Evolutionary conservation across 2,113 vertebrate genomes (phyloP), one percentile per base, ranked within the genome.

Genomic region (Corapipo altera): DNA sequence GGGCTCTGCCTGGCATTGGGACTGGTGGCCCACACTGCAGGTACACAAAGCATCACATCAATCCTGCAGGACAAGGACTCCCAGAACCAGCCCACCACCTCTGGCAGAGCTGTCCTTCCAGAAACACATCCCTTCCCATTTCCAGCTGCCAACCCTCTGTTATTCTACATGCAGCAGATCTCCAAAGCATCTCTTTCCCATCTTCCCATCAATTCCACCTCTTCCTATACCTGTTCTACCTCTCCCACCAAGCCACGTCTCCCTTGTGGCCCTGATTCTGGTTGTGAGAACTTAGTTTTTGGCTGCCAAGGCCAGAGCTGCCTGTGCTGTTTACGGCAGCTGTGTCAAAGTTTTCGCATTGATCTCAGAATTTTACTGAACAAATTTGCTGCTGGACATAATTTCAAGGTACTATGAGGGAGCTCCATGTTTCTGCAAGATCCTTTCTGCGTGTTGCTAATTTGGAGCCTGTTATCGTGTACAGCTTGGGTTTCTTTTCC

Each of bases 121-220:
- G 43, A 49, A 83, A 67, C 2, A 0, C 43, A 41, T 27, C 32
- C 57, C 58, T 52, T 58, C 48, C 35, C 1, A 0, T 12, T 41
- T 49, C 39, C 74, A 70, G 0, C 33, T 65, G 39, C n/a, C 58
- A 92, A 35, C 59, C 26, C 44, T 69, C 17, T 54, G 10, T 5
- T 16, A 10, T 33, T 72, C 17, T 67, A n/a, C 51, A 32, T 1
- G 11, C 0, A 0, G 41, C 51, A 35, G n/a, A 15, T 17, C 33
- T 49, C 33, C 61, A 66, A 15, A 17, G 0, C n/a, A 71, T 13
- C 57, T n/a, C 15, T 57, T 32, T 74, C 28, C 43, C 14, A 10
- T 18, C 37, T 28, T 54, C 43, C 30, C 51, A 30, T 3, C 43
- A 32, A 11, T 39, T 51, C 73, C 49, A 33, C 12, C 12, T 54